Conservation (phyloP, 2,797 vertebrate species). For the Pangasius macronema region DNA sequence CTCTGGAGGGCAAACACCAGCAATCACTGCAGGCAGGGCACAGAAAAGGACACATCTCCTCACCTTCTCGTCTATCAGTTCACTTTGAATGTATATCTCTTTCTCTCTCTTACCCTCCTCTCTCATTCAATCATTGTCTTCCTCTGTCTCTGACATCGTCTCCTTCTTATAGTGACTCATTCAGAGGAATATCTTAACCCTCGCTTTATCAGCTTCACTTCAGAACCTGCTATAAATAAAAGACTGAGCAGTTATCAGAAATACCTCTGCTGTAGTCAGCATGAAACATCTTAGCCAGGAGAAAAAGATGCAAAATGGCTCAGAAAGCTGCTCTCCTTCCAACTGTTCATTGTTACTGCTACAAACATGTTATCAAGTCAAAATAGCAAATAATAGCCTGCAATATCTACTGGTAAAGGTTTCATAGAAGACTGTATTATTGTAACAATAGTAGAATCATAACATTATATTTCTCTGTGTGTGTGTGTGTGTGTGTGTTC, state of each 20-base stretch:
- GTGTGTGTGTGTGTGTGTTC: conserved; percentile 12
- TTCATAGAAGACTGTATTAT: not conserved
- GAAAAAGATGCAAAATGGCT: conserved; percentile 18
- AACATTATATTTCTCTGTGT: not conserved
- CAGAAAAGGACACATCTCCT: conserved; percentile 37
- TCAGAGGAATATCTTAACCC: conserved; percentile 32
- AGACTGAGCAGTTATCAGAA: conserved; percentile 28
- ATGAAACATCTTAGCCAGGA: conserved; percentile 9
- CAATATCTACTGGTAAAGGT: not conserved
- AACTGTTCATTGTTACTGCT: not conserved
- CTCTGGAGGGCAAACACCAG: conserved; percentile 47
- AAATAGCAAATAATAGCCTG: not conserved
- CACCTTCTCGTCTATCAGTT: conserved; percentile 43
- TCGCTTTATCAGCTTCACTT: conserved; percentile 30
- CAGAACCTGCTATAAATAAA: conserved; percentile 41
- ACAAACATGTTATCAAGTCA: not conserved
- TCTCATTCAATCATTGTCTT: not conserved
- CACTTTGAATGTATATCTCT: conserved; percentile 12
- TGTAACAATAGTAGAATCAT: not conserved
- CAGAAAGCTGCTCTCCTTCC: not conserved
- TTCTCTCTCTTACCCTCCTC: not conserved
- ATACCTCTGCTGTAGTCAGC: conserved; percentile 20
- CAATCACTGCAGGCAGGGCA: conserved; percentile 35
- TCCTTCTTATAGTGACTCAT: conserved; percentile 25
- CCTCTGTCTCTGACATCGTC: not conserved